A percentile compares a stretch with the other conserved stretches of the same genome.
Conservation (phyloP, 2,113 vertebrate genomes). For the western clawed frog (Xenopus tropicalis) region DNA sequence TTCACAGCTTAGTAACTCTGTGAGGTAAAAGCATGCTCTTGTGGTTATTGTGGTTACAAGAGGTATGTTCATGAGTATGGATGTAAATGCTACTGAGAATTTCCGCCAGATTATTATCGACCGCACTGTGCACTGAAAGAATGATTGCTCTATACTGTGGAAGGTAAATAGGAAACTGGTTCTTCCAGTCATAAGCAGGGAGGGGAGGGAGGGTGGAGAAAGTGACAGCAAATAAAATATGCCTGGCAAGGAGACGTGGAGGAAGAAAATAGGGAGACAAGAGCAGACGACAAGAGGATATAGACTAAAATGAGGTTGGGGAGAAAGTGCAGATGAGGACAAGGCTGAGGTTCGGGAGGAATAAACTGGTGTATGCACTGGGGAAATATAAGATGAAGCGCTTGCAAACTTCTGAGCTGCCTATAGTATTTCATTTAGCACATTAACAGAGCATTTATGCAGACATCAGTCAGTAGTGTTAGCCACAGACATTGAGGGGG, state of each 20-base stretch:
- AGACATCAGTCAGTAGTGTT: no score
- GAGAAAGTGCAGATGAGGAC: neutral
- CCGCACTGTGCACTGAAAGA: conserved; percentile 2
- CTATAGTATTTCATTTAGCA: neutral
- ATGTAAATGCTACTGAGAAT: conserved; percentile 51
- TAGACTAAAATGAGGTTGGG: no score
- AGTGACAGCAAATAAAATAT: neutral
- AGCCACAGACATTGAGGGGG: no score
- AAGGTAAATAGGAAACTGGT: conserved; percentile 31
- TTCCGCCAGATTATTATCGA: conserved; percentile 42
- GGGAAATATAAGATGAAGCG: neutral
- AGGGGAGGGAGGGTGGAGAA: neutral
- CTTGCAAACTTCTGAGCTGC: accelerated
- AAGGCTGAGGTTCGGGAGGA: no score
- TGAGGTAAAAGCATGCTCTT: conserved; percentile 56
- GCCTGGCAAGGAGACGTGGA: neutral
- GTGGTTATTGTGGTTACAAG: conserved; percentile 55
- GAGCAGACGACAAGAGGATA: neutral
- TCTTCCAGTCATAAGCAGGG: conserved; percentile 19
- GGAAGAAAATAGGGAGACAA: neutral
- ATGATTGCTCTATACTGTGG: conserved; percentile 17
- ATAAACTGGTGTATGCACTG: no score
- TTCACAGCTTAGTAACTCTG: conserved; percentile 54
- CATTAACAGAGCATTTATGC: no score
- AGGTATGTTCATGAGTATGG: conserved; percentile 48